phyloP scores from a whole-genome alignment of 1,140 invertebrate species.

The Drosophila sucinea region DNA sequence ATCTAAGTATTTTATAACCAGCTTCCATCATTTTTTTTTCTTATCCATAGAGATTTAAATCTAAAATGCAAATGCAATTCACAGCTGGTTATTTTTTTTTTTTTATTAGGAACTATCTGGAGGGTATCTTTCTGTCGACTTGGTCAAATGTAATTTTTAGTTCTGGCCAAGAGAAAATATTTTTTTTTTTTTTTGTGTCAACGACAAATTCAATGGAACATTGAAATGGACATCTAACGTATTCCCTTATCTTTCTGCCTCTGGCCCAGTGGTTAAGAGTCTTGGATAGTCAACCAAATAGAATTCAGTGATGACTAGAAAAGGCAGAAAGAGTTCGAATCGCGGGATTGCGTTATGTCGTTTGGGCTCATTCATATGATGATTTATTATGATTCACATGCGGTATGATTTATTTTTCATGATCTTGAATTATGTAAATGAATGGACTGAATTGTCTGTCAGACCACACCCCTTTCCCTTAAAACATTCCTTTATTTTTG shows the following conservation, averaged over 20 bases:
- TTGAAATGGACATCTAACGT: background rate
- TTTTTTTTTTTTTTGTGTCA: background rate
- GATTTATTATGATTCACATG: too few species aligned
- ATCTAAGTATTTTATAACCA: background rate
- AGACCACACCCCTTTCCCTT: too few species aligned
- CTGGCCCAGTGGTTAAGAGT: background rate
- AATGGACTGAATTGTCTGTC: too few species aligned
- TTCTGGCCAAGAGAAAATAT: background rate
- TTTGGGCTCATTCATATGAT: too few species aligned
- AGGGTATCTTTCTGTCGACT: background rate
- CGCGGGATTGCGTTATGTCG: too few species aligned
- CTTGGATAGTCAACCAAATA: background rate
- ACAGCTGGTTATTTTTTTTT: too few species aligned
- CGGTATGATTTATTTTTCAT: background rate
- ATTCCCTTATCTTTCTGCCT: background rate
- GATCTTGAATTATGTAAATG: background rate
- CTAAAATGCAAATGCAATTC: too few species aligned
- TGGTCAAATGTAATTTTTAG: conserved; percentile 2
- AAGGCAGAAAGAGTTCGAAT: background rate
- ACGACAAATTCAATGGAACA: background rate
- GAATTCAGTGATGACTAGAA: background rate
- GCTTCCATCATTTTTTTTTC: background rate
- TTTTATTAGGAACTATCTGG: background rate
- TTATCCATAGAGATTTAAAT: too few species aligned
- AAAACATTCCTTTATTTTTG: too few species aligned